phyloP scores from a whole-genome alignment of 2,888 invertebrate genomes.

The Cylindroiulus punctatus region DNA sequence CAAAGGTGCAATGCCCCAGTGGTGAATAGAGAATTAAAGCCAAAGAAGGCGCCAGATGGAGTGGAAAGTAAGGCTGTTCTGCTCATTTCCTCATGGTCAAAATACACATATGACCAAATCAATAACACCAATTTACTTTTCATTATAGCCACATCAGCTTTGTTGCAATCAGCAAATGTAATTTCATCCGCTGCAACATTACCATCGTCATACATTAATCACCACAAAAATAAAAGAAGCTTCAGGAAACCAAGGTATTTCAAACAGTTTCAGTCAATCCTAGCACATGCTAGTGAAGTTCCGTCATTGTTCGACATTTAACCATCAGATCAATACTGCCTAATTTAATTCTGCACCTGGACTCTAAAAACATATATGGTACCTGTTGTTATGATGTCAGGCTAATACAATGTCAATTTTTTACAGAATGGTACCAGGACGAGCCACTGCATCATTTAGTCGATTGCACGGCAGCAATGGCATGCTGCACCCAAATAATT shows the following conservation, averaged over 20 bases:
- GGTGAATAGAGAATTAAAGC: conserved; percentile 66
- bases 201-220: conserved; percentile 15
- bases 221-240: conserved; percentile 59
- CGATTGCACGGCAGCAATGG: conserved; percentile 23
- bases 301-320: neutral
- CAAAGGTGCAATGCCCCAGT: conserved; percentile 62
- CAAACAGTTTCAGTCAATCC: neutral
- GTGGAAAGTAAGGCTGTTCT: conserved; percentile 46
- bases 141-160: neutral
- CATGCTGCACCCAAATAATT: conserved; percentile 36
- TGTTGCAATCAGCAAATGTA: neutral
- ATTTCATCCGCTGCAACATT: neutral
- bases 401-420: neutral
- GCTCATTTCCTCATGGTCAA: neutral
- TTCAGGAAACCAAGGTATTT: conserved; percentile 61
- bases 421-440: conserved; percentile 39
- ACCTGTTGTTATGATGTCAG: neutral
- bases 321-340: neutral
- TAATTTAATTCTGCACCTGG: too few species aligned
- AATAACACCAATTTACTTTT: neutral
- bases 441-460: conserved; percentile 20
- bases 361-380: too few species aligned
- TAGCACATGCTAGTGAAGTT: neutral
- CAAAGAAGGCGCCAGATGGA: conserved; percentile 60
- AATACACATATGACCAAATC: neutral